Conservation (phyloP, 35 echinoderm and acorn worm genomes). For the Hemicentrotus pulcherrimus region DNA sequence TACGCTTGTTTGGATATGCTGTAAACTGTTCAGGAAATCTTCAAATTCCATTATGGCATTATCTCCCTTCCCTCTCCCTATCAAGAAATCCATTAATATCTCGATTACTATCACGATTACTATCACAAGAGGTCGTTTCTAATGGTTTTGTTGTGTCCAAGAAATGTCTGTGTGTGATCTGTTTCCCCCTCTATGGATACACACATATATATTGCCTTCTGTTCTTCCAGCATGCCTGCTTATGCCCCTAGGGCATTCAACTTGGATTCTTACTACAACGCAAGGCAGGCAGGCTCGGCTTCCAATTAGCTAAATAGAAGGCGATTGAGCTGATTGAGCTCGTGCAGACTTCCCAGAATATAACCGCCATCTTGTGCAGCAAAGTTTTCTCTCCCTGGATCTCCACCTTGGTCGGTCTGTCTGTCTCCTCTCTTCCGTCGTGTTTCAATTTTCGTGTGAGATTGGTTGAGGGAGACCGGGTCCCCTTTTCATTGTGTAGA, state of each 20-base stretch:
- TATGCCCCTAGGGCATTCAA: conserved; percentile 51
- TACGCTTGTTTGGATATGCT: not conserved
- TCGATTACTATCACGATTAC: not conserved
- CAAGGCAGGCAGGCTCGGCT: not conserved
- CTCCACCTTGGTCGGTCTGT: not conserved
- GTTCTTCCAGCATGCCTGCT: not conserved
- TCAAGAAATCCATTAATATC: conserved; percentile 31
- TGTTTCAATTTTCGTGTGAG: not conserved
- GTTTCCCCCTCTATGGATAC: not conserved
- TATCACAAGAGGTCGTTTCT: conserved; percentile 23
- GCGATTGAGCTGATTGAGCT: conserved; percentile 7
- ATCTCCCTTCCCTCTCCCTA: conserved; percentile 13
- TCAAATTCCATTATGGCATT: conserved; percentile 11
- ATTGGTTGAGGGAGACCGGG: not conserved
- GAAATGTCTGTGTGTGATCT: not conserved
- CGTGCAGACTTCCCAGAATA: conserved; percentile 41
- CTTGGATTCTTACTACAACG: conserved; percentile 6
- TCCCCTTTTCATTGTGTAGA: not conserved
- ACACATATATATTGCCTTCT: not conserved
- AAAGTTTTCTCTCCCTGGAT: not conserved
- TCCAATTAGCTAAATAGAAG: not conserved
- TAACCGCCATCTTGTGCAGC: conserved; percentile 46
- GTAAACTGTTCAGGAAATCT: not conserved
- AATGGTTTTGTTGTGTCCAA: conserved; percentile 38
- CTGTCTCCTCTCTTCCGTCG: not conserved